Base-by-base conservation (phyloP, 2,888 invertebrate genomes). In the Coecobrya sp. region DNA sequence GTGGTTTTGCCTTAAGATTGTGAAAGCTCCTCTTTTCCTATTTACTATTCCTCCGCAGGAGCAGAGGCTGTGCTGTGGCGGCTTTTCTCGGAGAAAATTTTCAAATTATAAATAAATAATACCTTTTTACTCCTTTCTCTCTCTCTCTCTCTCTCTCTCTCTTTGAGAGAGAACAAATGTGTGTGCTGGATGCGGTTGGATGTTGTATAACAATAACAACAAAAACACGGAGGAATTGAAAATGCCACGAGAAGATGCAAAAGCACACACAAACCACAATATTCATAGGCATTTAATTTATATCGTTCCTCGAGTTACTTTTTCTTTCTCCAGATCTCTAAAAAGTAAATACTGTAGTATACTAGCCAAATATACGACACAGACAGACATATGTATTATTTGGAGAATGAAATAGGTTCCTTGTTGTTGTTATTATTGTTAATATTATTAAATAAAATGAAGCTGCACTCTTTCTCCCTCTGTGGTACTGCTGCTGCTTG, bases 21-120 rank as follows among this genome's bases (percentile, higher is more conserved):
- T 25, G n/a, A 76, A 76, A 70, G 70, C 70, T 42, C 62, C 10
- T 65, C 10, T 22, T 27, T 68, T 68, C 25, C 2, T 42, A 22
- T n/a, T 36, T 36, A 19, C 36, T 36, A 0, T n/a, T 19, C 42
- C 36, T n/a, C n/a, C 16, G 36, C 73, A 30, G 1, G n/a, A n/a
- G n/a, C n/a, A n/a, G n/a, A n/a, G 1, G 3, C 42, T 45, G n/a
- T 7, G 25, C 25, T 22, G 45, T 7, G 1, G 42, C 36, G 19
- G 42, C 70, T 73, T 70, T 65, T 73, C 70, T 36, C 42, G 0
- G 22, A 30, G 70, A 49, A 87, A 42, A 87, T 79, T 79, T 65
- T 79, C 27, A 88, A 79, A 79, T 65, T 70, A 73, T 79, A 79
- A 76, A 79, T 79, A 65, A 79, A 79, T 88, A 65, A 62, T 45